Conservation (phyloP, 1,140 invertebrate species). For the Rhopalosiphum maidis region DNA sequence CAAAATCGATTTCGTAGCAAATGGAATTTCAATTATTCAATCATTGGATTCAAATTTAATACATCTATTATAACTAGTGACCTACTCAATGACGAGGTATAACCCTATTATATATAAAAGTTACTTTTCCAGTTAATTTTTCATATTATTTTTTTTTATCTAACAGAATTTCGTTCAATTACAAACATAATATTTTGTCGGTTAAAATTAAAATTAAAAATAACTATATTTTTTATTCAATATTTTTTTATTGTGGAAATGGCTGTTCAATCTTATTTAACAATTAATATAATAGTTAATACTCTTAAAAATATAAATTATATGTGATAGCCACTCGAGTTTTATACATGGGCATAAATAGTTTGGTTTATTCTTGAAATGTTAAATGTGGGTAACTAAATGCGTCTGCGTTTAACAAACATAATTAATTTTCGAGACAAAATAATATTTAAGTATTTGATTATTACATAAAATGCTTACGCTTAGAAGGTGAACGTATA, state of each 20-base stretch:
- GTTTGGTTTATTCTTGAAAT: neutral
- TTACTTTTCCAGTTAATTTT: neutral
- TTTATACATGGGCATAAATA: neutral
- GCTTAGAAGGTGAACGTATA: neutral
- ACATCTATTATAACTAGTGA: neutral
- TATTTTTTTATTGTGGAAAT: neutral
- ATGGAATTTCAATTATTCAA: neutral
- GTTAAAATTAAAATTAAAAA: neutral
- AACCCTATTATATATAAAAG: neutral
- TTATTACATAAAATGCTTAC: conserved; percentile 22
- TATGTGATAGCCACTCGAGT: neutral
- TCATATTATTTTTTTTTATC: neutral
- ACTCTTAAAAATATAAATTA: neutral
- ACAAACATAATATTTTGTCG: neutral
- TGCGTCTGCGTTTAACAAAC: neutral
- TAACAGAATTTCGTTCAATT: neutral
- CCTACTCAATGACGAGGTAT: neutral
- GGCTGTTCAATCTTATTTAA: neutral
- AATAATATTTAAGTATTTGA: neutral
- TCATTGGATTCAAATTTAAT: neutral
- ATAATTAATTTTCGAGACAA: neutral
- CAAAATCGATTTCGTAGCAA: neutral
- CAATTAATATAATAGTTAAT: neutral
- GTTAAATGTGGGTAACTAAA: neutral
- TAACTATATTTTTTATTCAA: no score